Percentiles rank a stretch among this genome's conserved stretches.
Evolutionary conservation across 2,797 vertebrate species (phyloP).

Genomic region (Halcyon badia): DNA sequence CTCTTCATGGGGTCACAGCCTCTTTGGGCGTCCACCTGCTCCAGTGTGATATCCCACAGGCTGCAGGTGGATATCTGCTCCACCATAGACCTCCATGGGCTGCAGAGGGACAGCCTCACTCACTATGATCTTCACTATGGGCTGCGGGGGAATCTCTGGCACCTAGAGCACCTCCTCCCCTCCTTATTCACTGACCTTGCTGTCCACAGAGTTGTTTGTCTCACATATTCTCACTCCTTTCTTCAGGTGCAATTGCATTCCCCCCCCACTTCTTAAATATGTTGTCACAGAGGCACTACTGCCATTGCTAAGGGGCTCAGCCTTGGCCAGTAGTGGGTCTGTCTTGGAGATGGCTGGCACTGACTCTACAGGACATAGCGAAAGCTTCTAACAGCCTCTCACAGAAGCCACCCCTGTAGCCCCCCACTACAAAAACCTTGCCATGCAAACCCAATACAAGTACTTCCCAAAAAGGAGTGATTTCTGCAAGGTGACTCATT

Average conservation of each 20-base stretch:
- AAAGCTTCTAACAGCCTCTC: neutral
- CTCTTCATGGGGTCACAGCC: neutral
- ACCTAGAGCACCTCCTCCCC: neutral
- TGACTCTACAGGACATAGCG: fast-evolving
- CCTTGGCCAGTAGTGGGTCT: neutral
- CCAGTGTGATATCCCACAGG: fast-evolving
- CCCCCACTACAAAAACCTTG: neutral
- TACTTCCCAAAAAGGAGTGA: neutral
- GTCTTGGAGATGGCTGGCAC: fast-evolving
- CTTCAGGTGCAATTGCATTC: neutral
- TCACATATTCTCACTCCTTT: neutral
- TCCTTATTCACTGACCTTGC: neutral
- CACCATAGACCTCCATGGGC: fast-evolving
- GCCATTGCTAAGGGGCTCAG: fast-evolving
- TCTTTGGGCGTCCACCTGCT: neutral
- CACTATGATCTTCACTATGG: neutral
- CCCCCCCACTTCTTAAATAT: neutral
- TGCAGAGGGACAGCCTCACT: neutral
- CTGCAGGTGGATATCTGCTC: neutral
- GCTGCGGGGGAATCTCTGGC: neutral
- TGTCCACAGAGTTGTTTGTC: neutral
- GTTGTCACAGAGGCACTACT: neutral
- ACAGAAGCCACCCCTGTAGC: neutral
- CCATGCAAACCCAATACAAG: neutral
- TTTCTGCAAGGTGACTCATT: neutral